Base-by-base conservation (phyloP, 2,888 invertebrate genomes). In the Euclidia mi region DNA sequence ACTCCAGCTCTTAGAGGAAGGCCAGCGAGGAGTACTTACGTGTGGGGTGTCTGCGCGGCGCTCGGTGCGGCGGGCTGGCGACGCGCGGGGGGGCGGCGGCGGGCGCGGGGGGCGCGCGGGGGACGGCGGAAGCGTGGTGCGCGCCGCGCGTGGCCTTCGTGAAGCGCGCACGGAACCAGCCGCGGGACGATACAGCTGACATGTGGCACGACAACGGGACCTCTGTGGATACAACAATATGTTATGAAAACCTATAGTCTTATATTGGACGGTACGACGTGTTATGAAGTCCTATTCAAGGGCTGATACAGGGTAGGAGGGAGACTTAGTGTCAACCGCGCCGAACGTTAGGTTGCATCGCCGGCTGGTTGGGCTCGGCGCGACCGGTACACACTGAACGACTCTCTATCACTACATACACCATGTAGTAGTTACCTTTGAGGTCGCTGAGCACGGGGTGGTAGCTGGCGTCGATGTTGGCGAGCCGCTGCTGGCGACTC, bases 371-470 rank as follows among this genome's bases (percentile, higher is more conserved):
- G 42, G 91, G 83, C 76, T 88, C 88, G 1, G 79, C 94, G 47
- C 98, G 96, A 0, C 98, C 98, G 2, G 98, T 98, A 89, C 98
- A 99, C 74, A 98, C 94, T 3, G 97, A 96, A 89, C 98, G 98
- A 11, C 96, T 96, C 73, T 96, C 95, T 53, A 94, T 66, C 10
- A 95, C n/a, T n/a, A n/a, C n/a, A n/a, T n/a, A n/a, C n/a, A n/a
- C n/a, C n/a, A 38, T n/a, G 17, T 18, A 3, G 10, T 10, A 3
- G 11, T 53, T 43, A 90, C 98, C 98, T 92, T 96, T 96, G 48
- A 96, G 94, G 78, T 98, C 96, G 78, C 98, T 98, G 68, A 99
- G 96, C 73, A 98, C 98, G 17, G 98, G 97, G 93, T 99, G 99
- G 93, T 96, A 98, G 42, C 96, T 95, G 35, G 97, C 96, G 94